These are phyloP conservation scores for Patella caerulea DNA, from an alignment of 2,888 invertebrate species.

Conservation along the genomic window DNA sequence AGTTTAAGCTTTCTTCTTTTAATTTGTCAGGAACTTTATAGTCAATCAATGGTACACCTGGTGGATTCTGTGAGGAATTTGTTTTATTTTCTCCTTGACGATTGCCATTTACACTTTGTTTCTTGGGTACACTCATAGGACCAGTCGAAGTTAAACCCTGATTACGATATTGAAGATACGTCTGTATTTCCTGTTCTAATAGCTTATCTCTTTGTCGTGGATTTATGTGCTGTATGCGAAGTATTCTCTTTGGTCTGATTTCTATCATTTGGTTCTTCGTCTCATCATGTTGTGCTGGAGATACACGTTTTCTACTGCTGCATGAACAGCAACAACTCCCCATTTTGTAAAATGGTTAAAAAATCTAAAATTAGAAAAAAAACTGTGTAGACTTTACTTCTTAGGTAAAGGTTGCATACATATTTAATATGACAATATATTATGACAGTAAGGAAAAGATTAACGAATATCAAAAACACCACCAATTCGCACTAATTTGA, in stretches of 20 bases:
- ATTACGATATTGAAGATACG: slow-evolving; percentile 42
- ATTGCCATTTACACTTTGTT: neutral
- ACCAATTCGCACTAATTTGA: no score
- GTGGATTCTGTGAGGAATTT: neutral
- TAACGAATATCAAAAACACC: no score
- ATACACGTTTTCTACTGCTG: slow-evolving; percentile 31
- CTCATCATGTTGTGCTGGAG: slow-evolving; percentile 40
- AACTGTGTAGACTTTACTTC: no score
- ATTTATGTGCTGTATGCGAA: slow-evolving; percentile 58
- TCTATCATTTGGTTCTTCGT: slow-evolving; percentile 42
- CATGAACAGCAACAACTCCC: no score
- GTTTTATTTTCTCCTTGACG: neutral
- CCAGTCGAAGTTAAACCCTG: slow-evolving; percentile 34
- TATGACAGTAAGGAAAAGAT: no score
- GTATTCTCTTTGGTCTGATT: slow-evolving; percentile 47
- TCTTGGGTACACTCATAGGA: slow-evolving; percentile 25
- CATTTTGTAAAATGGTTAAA: no score
- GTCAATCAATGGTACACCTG: neutral
- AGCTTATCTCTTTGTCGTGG: slow-evolving; percentile 51
- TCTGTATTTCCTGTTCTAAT: slow-evolving; percentile 56
- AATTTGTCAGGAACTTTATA: neutral
- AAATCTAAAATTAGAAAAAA: no score
- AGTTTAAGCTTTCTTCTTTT: neutral
- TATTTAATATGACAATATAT: no score
- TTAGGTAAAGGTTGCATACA: no score